These are phyloP conservation scores for Arctia plantaginis DNA, from an alignment of 2,888 invertebrate species.

Conservation along the genomic window DNA sequence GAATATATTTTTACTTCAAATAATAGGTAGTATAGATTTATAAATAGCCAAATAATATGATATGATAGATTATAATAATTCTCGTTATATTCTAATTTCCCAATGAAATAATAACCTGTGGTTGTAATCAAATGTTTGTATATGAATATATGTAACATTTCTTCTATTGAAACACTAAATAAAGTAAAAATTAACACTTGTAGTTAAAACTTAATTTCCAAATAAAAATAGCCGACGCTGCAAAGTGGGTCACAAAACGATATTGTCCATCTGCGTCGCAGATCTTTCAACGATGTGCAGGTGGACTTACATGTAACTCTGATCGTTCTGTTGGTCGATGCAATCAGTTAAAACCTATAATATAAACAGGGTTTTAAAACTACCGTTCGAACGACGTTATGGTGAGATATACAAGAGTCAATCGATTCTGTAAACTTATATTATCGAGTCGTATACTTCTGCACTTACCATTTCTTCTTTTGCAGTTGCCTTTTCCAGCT, in stretches of 20 bases:
- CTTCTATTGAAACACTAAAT: neutral
- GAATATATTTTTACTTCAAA: no score
- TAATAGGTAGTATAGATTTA: no score
- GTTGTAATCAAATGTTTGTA: no score
- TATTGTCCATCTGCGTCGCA: neutral
- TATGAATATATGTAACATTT: no score
- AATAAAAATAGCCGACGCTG: neutral
- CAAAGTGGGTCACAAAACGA: neutral
- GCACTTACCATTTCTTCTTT: neutral
- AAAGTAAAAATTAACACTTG: neutral
- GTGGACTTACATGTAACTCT: neutral
- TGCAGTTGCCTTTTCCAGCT: constrained; percentile 38
- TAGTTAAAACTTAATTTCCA: neutral
- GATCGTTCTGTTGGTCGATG: neutral
- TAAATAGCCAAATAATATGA: neutral
- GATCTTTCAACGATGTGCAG: neutral
- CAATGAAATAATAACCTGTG: neutral
- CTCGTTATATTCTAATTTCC: neutral
- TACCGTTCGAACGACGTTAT: neutral
- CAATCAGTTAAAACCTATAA: neutral
- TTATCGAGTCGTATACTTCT: neutral
- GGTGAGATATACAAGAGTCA: neutral
- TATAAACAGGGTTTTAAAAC: neutral
- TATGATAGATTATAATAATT: neutral
- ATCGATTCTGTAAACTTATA: neutral